These are phyloP conservation scores for Rhinopomastus cyanomelas DNA, from an alignment of 2,113 vertebrate species.

Conservation along the genomic window DNA sequence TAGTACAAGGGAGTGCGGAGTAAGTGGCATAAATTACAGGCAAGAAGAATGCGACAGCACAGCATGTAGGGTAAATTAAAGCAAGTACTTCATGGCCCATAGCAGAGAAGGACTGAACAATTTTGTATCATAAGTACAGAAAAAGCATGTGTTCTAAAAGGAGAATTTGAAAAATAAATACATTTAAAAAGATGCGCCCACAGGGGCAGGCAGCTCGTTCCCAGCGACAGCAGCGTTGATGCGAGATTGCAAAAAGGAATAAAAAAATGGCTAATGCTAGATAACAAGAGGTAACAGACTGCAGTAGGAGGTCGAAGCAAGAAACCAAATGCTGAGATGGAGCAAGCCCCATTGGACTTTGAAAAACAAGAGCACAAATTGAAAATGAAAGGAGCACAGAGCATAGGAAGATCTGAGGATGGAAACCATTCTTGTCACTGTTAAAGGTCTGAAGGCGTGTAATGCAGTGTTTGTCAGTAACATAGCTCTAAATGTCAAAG, in stretches of 20 bases:
- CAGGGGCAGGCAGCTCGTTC: conserved; percentile 13
- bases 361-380: conserved; percentile 33
- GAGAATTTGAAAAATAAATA: background rate
- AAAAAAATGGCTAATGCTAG: conserved; percentile 31
- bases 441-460: background rate
- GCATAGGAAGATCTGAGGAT: background rate
- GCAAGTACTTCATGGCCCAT: conserved; percentile 47
- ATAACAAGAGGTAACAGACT: conserved; percentile 59
- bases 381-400: conserved; percentile 48
- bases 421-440: background rate
- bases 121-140: conserved; percentile 49
- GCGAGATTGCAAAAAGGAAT: conserved; percentile 23
- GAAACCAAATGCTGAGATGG: conserved; percentile 47
- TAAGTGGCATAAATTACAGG: conserved; percentile 69
- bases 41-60: conserved; percentile 59
- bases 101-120: conserved; percentile 46
- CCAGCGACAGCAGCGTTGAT: conserved; percentile 1
- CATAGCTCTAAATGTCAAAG: background rate
- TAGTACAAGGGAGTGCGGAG: conserved; percentile 60
- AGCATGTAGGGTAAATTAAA: conserved; percentile 65
- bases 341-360: conserved; percentile 39
- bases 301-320: conserved; percentile 39
- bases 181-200: background rate
- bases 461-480: background rate
- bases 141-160: conserved; percentile 50